Evolutionary conservation across 2,888 invertebrate species (phyloP).

Genomic region (Drosophila recens): DNA sequence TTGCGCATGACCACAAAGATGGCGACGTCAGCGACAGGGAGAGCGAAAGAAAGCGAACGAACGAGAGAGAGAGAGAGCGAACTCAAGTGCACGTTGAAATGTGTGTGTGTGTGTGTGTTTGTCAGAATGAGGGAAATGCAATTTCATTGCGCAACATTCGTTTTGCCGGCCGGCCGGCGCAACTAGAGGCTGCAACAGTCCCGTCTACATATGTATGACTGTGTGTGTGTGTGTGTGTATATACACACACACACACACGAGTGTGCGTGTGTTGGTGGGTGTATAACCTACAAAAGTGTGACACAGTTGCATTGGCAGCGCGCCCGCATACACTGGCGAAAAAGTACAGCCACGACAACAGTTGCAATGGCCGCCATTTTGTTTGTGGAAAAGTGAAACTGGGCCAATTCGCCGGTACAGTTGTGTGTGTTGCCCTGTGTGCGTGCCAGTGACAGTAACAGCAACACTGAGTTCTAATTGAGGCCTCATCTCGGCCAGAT

Average conservation of each 20-base stretch:
- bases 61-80: constrained; percentile 19
- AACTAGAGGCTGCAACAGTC: constrained; percentile 49
- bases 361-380: constrained; percentile 80
- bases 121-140: constrained; percentile 61
- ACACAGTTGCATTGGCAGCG: constrained; percentile 61
- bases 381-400: constrained; percentile 72
- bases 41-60: constrained; percentile 9
- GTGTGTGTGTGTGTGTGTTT: constrained; percentile 33
- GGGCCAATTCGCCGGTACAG: constrained; percentile 70
- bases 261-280: constrained; percentile 28
- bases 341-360: constrained; percentile 80
- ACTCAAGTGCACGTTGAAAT: constrained; percentile 29
- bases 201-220: constrained; percentile 13
- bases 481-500: constrained; percentile 36
- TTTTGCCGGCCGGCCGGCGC: constrained; percentile 80
- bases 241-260: background rate
- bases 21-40: constrained; percentile 40
- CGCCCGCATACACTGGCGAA: constrained; percentile 56
- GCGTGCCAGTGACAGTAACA: background rate
- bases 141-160: constrained; percentile 76
- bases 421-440: constrained; percentile 42
- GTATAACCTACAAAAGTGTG: constrained; percentile 73
- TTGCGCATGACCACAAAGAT: constrained; percentile 68
- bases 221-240: constrained; percentile 9
- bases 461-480: constrained; percentile 52